Base-by-base conservation (phyloP, 2,888 invertebrate species). In the Busseola fusca region DNA sequence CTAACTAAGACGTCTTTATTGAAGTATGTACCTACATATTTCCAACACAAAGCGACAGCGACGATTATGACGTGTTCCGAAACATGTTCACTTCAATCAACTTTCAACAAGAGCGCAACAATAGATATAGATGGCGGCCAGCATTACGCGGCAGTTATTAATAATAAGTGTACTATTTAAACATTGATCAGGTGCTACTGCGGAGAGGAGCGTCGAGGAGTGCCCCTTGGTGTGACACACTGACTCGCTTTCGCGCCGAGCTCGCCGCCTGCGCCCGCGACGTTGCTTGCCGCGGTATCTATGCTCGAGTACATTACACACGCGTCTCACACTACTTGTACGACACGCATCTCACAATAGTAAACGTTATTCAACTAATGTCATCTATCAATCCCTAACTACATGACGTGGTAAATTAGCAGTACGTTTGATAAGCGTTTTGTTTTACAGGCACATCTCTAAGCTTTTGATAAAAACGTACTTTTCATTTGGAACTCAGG, bases 191-290 rank as follows among this genome's bases (percentile, higher is more conserved):
- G 87, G 87, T 89, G 89, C 83, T 86, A 86, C 84, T 75, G 86
- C 37, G 27, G 88, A 88, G 71, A 81, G 74, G 63, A 80, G 62
- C 60, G 67, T 63, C 21, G 81, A 85, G 84, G 86, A 84, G 82
- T 81, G 84, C 80, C 83, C 62, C 74, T 73, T 72, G 84, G 69
- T 82, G 79, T 94, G 96, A 95, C 96, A 96, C 90, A 96, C 95
- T 95, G 95, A 95, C 96, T 96, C 93, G 94, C 95, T 96, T 96
- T 96, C 95, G 80, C 87, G 78, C 73, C 59, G 79, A 72, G 65
- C 21, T 69, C 71, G 58, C 67, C 56, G 57, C 34, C 56, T 64
- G 66, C 40, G 65, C 50, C 42, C 45, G 64, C 72, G 68, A 45
- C 77, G 75, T 72, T 80, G 75, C 73, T 73, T 69, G 58, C 68